Percentiles rank a stretch among this genome's conserved stretches.
Evolutionary conservation across 1,140 invertebrate species (phyloP).

Genomic region (Drosophila parvula): DNA sequence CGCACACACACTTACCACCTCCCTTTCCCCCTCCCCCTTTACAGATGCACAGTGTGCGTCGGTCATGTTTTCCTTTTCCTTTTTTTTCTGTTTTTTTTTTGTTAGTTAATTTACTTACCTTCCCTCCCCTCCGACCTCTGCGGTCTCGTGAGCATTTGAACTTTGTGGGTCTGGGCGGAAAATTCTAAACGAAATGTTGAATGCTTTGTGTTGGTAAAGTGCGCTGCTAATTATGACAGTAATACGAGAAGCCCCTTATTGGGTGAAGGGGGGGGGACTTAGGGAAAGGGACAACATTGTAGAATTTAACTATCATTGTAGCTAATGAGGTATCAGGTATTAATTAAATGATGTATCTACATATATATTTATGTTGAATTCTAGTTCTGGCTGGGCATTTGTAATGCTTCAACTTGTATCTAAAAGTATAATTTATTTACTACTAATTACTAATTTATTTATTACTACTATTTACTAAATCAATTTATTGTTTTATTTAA

Average conservation of each 20-base stretch:
- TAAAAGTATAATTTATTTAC: too few species aligned
- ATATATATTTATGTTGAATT: too few species aligned
- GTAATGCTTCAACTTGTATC: too few species aligned
- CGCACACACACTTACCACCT: not conserved
- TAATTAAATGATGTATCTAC: too few species aligned
- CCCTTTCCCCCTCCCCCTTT: not conserved
- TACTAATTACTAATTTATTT: too few species aligned
- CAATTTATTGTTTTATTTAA: too few species aligned
- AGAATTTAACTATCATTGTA: not conserved
- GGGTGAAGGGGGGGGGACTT: too few species aligned
- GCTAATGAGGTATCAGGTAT: not conserved
- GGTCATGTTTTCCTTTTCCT: conserved; percentile 14
- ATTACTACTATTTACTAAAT: too few species aligned
- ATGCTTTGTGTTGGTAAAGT: not conserved
- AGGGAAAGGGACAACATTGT: not conserved
- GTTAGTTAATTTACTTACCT: conserved; percentile 11
- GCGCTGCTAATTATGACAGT: conserved; percentile 1
- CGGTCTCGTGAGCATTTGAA: conserved; percentile 17
- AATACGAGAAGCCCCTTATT: not conserved
- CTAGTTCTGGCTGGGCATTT: too few species aligned
- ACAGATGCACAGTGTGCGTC: conserved; percentile 26
- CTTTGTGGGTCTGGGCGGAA: not conserved
- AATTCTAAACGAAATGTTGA: not conserved
- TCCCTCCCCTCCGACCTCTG: not conserved
- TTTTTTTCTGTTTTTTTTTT: not conserved